phyloP scores from a whole-genome alignment of 64 coral and sea anemone genomes.

The Actinia equina region DNA sequence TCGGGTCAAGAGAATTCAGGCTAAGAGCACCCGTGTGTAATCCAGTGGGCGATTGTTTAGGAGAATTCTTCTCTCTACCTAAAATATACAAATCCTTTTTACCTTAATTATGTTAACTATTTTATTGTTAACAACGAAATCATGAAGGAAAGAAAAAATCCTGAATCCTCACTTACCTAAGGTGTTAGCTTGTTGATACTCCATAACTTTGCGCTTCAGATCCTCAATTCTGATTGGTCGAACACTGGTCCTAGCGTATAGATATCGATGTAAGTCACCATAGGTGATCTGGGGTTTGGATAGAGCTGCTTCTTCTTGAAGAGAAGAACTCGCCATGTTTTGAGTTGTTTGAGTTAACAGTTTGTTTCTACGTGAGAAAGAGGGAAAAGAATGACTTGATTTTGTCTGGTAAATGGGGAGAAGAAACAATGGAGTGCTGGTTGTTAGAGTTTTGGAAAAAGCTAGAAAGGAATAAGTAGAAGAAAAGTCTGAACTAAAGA shows the following conservation, averaged over 20 bases:
- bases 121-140: no score
- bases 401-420: no score
- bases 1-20: not conserved
- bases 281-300: not conserved
- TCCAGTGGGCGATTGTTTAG: not conserved
- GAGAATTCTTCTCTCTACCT: not conserved
- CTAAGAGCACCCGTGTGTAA: not conserved
- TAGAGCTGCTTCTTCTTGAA: not conserved
- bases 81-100: not conserved
- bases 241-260: not conserved
- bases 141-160: no score
- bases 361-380: not conserved
- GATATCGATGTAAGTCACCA: slow-evolving; percentile 5
- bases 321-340: not conserved
- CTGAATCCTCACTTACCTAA: not conserved
- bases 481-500: no score
- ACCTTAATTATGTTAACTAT: no score
- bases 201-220: not conserved
- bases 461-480: no score
- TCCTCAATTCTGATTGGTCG: slow-evolving; percentile 22
- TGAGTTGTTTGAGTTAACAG: not conserved
- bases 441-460: no score
- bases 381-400: not conserved
- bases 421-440: no score
- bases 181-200: not conserved